A percentile compares a stretch with the other conserved stretches of the same genome.
Conservation (phyloP, 2,113 vertebrate genomes). For the Scophthalmus maximus region DNA sequence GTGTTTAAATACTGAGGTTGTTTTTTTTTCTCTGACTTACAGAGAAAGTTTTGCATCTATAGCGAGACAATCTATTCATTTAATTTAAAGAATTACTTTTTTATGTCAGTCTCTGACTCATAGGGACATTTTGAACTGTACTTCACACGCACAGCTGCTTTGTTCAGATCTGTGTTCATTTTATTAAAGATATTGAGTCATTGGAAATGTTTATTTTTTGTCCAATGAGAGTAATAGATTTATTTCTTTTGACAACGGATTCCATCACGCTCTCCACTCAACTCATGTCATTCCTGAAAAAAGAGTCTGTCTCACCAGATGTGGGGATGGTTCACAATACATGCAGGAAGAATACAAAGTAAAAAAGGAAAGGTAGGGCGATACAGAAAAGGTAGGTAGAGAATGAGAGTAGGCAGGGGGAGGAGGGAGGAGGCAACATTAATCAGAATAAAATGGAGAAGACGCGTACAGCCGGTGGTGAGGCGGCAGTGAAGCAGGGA, state of each 20-base stretch:
- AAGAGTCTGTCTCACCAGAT: slow-evolving; percentile 42
- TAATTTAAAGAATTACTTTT: no score
- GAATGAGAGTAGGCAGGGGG: slow-evolving; percentile 23
- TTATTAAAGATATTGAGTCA: slow-evolving; percentile 32
- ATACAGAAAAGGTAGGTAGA: slow-evolving; percentile 27
- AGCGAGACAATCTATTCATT: background rate
- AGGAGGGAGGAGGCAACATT: slow-evolving; percentile 37
- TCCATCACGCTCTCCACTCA: slow-evolving; percentile 28
- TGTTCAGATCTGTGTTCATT: slow-evolving; percentile 21
- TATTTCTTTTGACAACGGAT: slow-evolving; percentile 28
- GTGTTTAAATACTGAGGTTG: slow-evolving; percentile 29
- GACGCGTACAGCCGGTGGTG: slow-evolving; percentile 35
- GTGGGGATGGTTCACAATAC: slow-evolving; percentile 51
- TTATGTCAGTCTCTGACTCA: slow-evolving; percentile 1
- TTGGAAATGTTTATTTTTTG: slow-evolving; percentile 30
- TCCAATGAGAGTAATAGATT: slow-evolving; percentile 30
- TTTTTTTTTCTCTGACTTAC: slow-evolving; percentile 25
- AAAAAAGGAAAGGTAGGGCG: slow-evolving; percentile 30
- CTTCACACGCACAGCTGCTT: slow-evolving; percentile 19
- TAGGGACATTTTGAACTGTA: slow-evolving; percentile 11
- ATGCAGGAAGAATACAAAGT: slow-evolving; percentile 19
- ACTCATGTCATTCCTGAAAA: background rate
- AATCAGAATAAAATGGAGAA: slow-evolving; percentile 66
- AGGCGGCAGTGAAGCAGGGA: slow-evolving; percentile 41
- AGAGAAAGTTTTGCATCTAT: slow-evolving; percentile 13